A percentile compares a stretch with the other conserved stretches of the same genome.
These are phyloP conservation scores for Brachionus paranguensis DNA, from an alignment of 1,140 invertebrate species.

Conservation along the genomic window DNA sequence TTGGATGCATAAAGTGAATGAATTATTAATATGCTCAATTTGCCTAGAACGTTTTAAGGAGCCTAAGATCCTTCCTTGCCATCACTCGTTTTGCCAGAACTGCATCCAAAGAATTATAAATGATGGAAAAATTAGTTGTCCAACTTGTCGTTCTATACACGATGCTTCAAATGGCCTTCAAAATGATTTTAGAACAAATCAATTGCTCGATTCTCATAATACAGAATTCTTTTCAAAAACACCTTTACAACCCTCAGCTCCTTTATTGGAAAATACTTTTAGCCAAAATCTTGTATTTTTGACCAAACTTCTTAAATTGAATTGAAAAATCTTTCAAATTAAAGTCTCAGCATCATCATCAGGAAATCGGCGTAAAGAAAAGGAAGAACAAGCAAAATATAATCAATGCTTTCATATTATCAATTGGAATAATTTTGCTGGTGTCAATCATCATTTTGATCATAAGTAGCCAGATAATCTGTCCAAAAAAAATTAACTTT, in stretches of 20 bases:
- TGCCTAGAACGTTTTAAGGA: slow-evolving; percentile 32
- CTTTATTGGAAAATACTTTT: neutral
- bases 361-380: no score
- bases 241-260: neutral
- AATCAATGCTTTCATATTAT: no score
- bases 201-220: neutral
- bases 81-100: slow-evolving; percentile 40
- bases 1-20: neutral
- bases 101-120: slow-evolving; percentile 3
- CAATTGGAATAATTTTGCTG: no score
- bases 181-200: neutral
- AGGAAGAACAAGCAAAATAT: no score
- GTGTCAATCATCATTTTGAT: no score
- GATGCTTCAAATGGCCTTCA: neutral
- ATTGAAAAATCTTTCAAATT: no score
- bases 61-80: slow-evolving; percentile 38
- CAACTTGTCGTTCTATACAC: neutral
- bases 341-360: no score
- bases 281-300: neutral
- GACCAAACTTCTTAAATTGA: no score
- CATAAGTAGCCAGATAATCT: no score
- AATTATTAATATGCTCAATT: slow-evolving; percentile 15
- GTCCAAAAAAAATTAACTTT: no score
- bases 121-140: neutral
- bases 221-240: neutral